phyloP scores from a whole-genome alignment of 2,113 vertebrate genomes.

The Periophthalmodon schlosseri region DNA sequence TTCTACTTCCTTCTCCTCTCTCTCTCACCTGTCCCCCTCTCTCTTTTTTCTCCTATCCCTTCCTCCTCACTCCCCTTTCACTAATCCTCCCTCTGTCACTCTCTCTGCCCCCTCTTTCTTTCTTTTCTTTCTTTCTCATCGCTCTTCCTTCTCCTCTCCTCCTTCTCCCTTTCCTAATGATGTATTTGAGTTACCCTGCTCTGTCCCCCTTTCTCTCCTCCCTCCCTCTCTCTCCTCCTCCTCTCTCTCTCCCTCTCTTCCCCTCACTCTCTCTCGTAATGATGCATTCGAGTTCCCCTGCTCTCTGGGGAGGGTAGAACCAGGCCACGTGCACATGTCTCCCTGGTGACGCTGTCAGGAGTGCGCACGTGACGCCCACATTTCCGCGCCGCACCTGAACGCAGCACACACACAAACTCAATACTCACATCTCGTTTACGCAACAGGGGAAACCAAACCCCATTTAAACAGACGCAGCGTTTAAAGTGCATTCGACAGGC shows the following conservation, averaged over 20 bases:
- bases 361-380: neutral
- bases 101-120: no score
- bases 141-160: no score
- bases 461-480: no score
- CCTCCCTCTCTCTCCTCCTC: neutral
- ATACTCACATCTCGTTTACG: neutral
- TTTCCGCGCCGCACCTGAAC: neutral
- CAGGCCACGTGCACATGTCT: conserved; percentile 3
- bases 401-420: neutral
- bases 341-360: neutral
- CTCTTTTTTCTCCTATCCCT: neutral
- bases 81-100: no score
- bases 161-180: no score
- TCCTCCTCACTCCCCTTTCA: no score
- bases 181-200: neutral
- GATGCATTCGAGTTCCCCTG: neutral
- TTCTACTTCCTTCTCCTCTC: neutral
- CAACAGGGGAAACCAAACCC: neutral
- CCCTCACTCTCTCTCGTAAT: neutral
- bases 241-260: neutral
- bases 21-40: neutral
- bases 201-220: neutral
- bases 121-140: no score
- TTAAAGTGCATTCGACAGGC: no score
- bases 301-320: neutral